Evolutionary conservation across 2,888 invertebrate species (phyloP).

Genomic region (Dolomedes plantarius): DNA sequence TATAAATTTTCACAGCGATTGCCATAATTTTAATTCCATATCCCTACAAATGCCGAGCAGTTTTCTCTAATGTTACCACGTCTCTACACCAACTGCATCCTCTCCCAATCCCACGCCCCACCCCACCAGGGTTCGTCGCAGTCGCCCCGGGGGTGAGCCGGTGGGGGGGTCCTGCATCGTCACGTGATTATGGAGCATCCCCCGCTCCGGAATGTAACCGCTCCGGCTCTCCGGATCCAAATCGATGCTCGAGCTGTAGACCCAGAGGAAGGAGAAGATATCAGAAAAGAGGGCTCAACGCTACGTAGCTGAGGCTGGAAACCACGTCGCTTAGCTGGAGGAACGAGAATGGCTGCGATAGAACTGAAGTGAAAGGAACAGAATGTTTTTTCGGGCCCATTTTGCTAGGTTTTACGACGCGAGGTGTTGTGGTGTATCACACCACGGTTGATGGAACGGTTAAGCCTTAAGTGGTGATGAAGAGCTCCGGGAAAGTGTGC

Average conservation of each 20-base stretch:
- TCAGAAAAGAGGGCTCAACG: not conserved
- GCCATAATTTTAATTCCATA: not conserved
- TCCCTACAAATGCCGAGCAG: not conserved
- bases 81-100: constrained; percentile 8
- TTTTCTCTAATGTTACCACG: constrained; percentile 6
- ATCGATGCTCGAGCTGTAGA: not conserved
- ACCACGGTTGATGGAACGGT: not conserved
- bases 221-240: constrained; percentile 8
- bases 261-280: not conserved
- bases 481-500: not conserved
- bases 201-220: constrained; percentile 16
- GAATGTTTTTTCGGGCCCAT: not conserved
- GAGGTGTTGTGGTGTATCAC: not conserved
- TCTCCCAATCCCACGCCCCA: not conserved
- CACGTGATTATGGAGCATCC: constrained; percentile 4
- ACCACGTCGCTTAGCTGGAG: not conserved
- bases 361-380: constrained; percentile 1
- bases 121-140: constrained; percentile 10
- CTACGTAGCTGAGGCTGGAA: not conserved
- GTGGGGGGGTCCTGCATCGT: not conserved
- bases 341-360: not conserved
- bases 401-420: not conserved
- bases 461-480: not conserved
- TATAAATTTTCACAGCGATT: not conserved
- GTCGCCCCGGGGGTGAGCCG: not conserved